Evolutionary conservation across 2,113 vertebrate genomes (phyloP).

Genomic region (Passer montanus): DNA sequence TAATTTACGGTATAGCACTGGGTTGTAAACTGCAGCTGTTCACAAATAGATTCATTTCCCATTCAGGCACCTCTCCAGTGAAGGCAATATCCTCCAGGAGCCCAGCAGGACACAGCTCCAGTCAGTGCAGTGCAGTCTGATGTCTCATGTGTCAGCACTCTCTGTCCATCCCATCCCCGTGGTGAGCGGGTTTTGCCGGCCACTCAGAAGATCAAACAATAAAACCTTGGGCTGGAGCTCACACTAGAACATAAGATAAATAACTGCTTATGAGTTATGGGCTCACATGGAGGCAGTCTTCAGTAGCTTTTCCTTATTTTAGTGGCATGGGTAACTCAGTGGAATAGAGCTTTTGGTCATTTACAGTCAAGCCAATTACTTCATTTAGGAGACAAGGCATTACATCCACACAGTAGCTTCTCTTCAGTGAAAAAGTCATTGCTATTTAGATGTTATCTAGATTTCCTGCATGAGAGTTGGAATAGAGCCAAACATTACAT

Average conservation of each 20-base stretch:
- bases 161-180: background rate
- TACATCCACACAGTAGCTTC: conserved; percentile 33
- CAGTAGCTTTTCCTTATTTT: background rate
- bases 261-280: background rate
- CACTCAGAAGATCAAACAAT: background rate
- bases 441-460: conserved; percentile 30
- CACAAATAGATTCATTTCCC: conserved; percentile 1
- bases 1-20: background rate
- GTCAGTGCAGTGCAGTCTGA: background rate
- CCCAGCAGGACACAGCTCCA: background rate
- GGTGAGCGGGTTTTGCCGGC: background rate
- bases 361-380: background rate
- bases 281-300: background rate
- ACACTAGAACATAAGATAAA: background rate
- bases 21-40: conserved; percentile 56
- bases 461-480: conserved; percentile 6
- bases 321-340: background rate
- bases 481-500: conserved; percentile 11
- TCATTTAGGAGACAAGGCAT: background rate
- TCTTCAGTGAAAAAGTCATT: conserved; percentile 10
- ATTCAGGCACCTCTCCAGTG: background rate
- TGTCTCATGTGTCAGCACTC: background rate
- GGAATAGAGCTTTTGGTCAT: background rate
- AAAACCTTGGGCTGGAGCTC: background rate
- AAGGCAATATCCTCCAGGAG: background rate